Evolutionary conservation across 1,140 invertebrate species (phyloP).

Genomic region (Whitmania pigra): DNA sequence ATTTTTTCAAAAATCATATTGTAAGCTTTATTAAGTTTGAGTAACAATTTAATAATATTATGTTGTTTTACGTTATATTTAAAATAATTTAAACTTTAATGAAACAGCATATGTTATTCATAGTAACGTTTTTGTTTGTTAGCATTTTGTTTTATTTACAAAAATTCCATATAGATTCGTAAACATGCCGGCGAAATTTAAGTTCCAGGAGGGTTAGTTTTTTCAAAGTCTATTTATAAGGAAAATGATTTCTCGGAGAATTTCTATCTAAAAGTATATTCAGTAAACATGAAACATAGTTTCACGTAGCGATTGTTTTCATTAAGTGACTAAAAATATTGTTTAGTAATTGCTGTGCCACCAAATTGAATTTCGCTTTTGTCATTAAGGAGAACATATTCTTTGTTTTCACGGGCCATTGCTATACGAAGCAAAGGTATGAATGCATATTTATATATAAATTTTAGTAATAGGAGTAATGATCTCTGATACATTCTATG

Average conservation of each 20-base stretch:
- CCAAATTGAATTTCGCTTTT: conserved; percentile 11
- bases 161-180: too few relatives aligned
- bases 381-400: conserved; percentile 69
- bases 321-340: neutral
- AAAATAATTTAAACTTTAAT: too few relatives aligned
- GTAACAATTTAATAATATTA: too few relatives aligned
- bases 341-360: neutral
- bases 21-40: too few relatives aligned
- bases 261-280: neutral
- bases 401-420: conserved; percentile 88
- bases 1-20: too few relatives aligned
- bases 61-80: too few relatives aligned
- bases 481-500: too few relatives aligned
- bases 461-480: too few relatives aligned
- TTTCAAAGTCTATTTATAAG: neutral
- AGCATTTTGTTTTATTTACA: too few relatives aligned
- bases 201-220: conserved; percentile 9
- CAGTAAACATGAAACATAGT: neutral
- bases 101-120: too few relatives aligned
- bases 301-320: neutral
- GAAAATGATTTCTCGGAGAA: neutral
- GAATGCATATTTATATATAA: conserved; percentile 4
- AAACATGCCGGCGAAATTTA: conserved; percentile 12
- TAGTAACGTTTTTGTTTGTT: too few relatives aligned
- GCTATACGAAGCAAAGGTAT: conserved; percentile 78